Evolutionary conservation across 1,140 invertebrate species (phyloP).

Genomic region (Stenopsyche tienmushanensis): DNA sequence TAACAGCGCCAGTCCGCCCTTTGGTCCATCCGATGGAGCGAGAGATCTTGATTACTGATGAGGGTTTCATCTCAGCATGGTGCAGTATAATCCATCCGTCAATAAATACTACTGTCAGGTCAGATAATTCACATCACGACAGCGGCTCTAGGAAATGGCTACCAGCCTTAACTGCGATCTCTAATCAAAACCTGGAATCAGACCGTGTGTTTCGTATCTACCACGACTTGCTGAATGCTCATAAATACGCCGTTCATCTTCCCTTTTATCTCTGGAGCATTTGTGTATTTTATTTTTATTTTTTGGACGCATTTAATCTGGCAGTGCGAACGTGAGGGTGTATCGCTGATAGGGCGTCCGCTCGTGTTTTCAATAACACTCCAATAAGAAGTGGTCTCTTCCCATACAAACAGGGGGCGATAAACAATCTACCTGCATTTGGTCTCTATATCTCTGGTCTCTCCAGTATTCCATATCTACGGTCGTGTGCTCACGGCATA

Average conservation of each 20-base stretch:
- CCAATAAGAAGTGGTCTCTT: conserved; percentile 10
- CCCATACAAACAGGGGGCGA: conserved; percentile 1
- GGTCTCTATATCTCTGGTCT: conserved; percentile 26
- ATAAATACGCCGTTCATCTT: too few species aligned
- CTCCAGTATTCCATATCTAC: conserved; percentile 5
- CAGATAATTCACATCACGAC: conserved; percentile 38
- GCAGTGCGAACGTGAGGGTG: conserved; percentile 5
- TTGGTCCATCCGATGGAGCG: too few species aligned
- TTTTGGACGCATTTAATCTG: background rate
- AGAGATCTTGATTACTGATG: background rate
- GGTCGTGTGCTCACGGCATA: conserved; percentile 30
- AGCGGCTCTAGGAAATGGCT: conserved; percentile 24
- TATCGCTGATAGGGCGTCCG: conserved; percentile 20
- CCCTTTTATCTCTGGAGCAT: too few species aligned
- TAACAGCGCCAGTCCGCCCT: too few species aligned
- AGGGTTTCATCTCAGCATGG: background rate
- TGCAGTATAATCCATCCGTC: conserved; percentile 27
- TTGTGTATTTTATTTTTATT: too few species aligned
- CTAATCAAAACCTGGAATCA: conserved; percentile 29
- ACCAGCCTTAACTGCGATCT: conserved; percentile 33
- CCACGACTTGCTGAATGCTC: too few species aligned
- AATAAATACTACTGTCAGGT: conserved; percentile 34
- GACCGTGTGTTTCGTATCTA: too few species aligned
- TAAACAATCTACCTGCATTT: conserved; percentile 31
- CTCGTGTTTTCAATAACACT: conserved; percentile 27